Conservation (phyloP, 2,113 vertebrate species). For the Rynchops niger region DNA sequence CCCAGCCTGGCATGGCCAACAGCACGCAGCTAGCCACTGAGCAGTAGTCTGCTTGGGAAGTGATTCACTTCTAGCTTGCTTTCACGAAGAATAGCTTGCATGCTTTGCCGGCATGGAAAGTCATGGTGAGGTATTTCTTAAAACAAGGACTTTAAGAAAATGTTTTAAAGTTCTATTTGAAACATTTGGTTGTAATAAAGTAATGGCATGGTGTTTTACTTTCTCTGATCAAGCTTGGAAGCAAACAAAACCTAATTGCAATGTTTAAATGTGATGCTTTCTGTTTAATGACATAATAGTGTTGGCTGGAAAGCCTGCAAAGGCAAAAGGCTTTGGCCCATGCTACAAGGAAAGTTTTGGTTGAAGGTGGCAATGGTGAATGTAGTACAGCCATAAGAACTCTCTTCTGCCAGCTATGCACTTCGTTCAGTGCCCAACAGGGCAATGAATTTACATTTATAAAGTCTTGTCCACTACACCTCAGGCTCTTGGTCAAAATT, state of each 20-base stretch:
- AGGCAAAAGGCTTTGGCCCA: not conserved
- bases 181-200: not conserved
- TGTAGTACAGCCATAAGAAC: not conserved
- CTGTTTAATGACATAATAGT: not conserved
- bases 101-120: not conserved
- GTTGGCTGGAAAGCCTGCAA: not conserved
- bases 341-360: not conserved
- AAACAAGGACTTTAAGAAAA: not conserved
- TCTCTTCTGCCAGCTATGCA: not conserved
- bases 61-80: not conserved
- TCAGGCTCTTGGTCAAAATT: not conserved
- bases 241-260: not conserved
- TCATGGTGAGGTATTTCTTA: not conserved
- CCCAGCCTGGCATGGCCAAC: not conserved
- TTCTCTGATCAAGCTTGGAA: not conserved
- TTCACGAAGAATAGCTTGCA: not conserved
- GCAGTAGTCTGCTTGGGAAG: not conserved
- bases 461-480: not conserved
- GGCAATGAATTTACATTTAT: not conserved
- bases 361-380: not conserved
- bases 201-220: not conserved
- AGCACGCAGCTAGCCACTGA: not conserved
- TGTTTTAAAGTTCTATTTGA: not conserved
- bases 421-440: not conserved
- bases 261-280: not conserved